A percentile compares a stretch with the other conserved stretches of the same genome.
Conservation (phyloP, 1,140 invertebrate species). For the Drosophila quadrilineata region DNA sequence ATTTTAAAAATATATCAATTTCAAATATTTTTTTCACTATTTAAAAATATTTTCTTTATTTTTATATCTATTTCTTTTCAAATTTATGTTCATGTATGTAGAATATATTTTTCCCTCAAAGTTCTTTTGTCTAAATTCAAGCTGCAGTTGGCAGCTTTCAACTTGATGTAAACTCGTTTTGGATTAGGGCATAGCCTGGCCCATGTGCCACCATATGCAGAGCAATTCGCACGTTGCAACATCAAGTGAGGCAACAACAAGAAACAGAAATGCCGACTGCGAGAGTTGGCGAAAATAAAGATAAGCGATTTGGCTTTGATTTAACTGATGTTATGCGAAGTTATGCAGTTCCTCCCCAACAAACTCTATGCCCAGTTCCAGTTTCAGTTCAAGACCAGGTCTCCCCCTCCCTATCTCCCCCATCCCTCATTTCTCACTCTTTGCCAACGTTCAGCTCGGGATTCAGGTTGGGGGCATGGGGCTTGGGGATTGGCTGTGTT, state of each 20-base stretch:
- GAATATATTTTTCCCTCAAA: background rate
- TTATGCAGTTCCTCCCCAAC: slow-evolving; percentile 59
- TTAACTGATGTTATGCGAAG: slow-evolving; percentile 74
- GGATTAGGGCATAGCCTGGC: background rate
- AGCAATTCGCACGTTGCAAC: slow-evolving; percentile 59
- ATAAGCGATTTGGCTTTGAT: slow-evolving; percentile 73
- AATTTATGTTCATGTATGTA: no score
- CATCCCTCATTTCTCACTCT: no score
- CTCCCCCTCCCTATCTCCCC: no score
- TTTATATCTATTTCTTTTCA: no score
- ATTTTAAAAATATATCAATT: no score
- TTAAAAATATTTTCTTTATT: no score
- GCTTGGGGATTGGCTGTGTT: slow-evolving; percentile 18
- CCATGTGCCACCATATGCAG: slow-evolving; percentile 41
- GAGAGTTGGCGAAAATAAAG: slow-evolving; percentile 47
- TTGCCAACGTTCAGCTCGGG: no score
- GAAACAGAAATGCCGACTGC: slow-evolving; percentile 53
- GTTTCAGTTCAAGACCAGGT: slow-evolving; percentile 4
- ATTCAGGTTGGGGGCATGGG: background rate
- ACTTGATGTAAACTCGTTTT: slow-evolving; percentile 15
- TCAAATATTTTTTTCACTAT: no score
- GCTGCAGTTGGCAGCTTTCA: background rate
- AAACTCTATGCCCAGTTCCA: slow-evolving; percentile 11
- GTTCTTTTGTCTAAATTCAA: background rate
- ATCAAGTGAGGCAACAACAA: slow-evolving; percentile 21